Evolutionary conservation across 2,113 vertebrate species (phyloP).

Genomic region (Hassar affinis): DNA sequence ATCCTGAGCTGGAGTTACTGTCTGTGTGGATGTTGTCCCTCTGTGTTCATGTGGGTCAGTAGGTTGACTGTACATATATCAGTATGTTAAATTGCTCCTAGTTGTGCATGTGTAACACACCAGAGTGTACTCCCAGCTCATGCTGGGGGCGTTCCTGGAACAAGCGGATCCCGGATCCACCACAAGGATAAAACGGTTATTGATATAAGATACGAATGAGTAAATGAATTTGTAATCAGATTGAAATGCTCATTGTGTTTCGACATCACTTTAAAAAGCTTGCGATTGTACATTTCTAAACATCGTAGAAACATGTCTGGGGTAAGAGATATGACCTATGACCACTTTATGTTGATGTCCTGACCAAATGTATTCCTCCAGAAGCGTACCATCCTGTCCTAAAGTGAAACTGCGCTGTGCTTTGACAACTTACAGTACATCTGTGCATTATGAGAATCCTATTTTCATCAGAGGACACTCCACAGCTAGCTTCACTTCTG

Average conservation of each 20-base stretch:
- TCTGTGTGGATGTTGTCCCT: neutral
- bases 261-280: slow-evolving; percentile 71
- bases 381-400: slow-evolving; percentile 13
- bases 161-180: neutral
- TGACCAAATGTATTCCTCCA: slow-evolving; percentile 38
- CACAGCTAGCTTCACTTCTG: slow-evolving; percentile 49
- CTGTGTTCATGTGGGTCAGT: neutral
- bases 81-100: neutral
- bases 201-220: neutral
- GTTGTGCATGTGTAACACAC: neutral
- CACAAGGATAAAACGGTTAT: neutral
- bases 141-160: neutral
- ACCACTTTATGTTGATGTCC: slow-evolving; percentile 29
- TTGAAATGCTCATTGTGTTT: slow-evolving; percentile 38
- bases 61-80: too few species aligned
- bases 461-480: neutral
- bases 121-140: too few species aligned
- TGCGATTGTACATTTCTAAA: slow-evolving; percentile 69
- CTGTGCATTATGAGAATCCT: neutral
- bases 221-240: neutral
- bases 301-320: slow-evolving; percentile 9
- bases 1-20: neutral
- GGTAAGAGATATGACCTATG: neutral
- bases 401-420: slow-evolving; percentile 29
- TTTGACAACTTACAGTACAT: slow-evolving; percentile 11